Percentiles rank a stretch among this genome's conserved stretches.
Conservation (phyloP, 2,113 vertebrate genomes). For the Cheilinus undulatus region DNA sequence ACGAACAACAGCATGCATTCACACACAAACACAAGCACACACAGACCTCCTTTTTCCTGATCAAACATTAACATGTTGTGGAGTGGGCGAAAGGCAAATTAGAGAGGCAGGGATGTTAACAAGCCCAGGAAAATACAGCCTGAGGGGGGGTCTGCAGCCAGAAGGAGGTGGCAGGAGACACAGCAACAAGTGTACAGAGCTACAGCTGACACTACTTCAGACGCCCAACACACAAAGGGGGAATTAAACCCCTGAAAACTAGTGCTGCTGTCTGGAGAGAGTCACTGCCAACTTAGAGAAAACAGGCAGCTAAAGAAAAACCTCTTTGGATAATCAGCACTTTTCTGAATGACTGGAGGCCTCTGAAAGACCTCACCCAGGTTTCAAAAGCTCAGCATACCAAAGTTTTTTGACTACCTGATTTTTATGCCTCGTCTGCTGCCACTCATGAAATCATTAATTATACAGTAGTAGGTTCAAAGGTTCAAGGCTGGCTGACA, state of each 20-base stretch:
- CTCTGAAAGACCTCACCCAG: constrained; percentile 16
- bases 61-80: constrained; percentile 25
- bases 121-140: constrained; percentile 15
- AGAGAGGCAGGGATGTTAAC: constrained; percentile 33
- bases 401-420: not conserved
- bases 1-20: constrained; percentile 52
- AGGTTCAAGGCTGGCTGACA: not conserved
- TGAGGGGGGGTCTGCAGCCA: constrained; percentile 1
- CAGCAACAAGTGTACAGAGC: constrained; percentile 44
- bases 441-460: constrained; percentile 22
- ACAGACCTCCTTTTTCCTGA: constrained; percentile 10
- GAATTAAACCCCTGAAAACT: constrained; percentile 32
- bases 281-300: constrained; percentile 29
- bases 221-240: constrained; percentile 38
- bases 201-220: constrained; percentile 55
- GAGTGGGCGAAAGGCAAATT: constrained; percentile 2
- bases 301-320: constrained; percentile 31
- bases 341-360: constrained; percentile 13
- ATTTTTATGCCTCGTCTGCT: not conserved
- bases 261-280: constrained; percentile 32
- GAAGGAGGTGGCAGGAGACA: constrained; percentile 27
- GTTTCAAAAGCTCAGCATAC: not conserved
- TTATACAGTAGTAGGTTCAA: constrained; percentile 2
- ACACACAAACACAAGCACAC: constrained; percentile 12
- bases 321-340: constrained; percentile 27